These are phyloP conservation scores for Pantherophis alleghaniensis DNA, from an alignment of 2,797 vertebrate genomes.

Conservation along the genomic window DNA sequence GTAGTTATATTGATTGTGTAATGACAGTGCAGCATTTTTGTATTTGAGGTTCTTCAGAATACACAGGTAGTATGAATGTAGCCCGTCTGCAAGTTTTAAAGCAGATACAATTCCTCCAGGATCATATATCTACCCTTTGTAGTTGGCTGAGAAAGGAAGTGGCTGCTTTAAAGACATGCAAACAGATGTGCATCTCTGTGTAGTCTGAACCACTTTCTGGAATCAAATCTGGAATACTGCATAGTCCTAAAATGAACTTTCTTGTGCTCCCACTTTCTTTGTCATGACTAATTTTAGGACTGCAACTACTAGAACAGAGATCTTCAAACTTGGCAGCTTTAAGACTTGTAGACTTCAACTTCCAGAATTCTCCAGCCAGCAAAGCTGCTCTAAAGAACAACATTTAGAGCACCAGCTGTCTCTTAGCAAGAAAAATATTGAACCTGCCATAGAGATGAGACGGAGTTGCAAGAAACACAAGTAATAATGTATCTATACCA, in stretches of 20 bases:
- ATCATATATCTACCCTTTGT: neutral
- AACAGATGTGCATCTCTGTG: neutral
- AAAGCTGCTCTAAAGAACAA: neutral
- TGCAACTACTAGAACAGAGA: neutral
- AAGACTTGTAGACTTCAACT: too few relatives aligned
- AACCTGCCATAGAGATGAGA: neutral
- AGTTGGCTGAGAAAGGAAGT: neutral
- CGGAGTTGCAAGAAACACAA: neutral
- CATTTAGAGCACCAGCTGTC: neutral
- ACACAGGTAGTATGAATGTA: neutral
- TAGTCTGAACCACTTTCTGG: neutral
- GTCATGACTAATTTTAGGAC: neutral
- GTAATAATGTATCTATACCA: neutral
- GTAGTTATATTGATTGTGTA: neutral
- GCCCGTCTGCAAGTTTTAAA: neutral
- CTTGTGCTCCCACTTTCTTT: neutral
- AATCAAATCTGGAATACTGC: neutral
- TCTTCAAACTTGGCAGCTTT: too few relatives aligned
- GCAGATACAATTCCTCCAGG: neutral
- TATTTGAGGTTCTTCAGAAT: neutral
- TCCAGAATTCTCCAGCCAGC: too few relatives aligned
- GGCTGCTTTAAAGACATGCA: neutral
- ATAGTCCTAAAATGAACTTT: neutral
- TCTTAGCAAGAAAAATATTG: neutral
- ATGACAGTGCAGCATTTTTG: neutral